These are phyloP conservation scores for Pangasianodon gigas DNA, from an alignment of 2,113 vertebrate genomes.

Conservation along the genomic window DNA sequence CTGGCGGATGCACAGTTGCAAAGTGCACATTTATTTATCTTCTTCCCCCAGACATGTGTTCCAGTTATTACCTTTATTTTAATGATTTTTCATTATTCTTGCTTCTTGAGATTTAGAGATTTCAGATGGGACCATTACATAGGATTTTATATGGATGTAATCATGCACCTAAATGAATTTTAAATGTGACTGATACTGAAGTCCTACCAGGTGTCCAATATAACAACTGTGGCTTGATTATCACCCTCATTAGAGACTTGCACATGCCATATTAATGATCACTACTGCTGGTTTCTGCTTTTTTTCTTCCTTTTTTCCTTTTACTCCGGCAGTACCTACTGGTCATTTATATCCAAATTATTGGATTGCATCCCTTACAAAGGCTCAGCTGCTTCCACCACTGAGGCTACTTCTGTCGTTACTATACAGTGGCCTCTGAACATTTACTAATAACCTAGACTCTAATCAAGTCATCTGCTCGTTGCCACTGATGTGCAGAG, in stretches of 20 bases:
- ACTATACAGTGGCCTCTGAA: conserved; percentile 14
- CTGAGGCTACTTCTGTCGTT: conserved; percentile 8
- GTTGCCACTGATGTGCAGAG: conserved; percentile 20
- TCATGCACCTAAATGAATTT: conserved; percentile 58
- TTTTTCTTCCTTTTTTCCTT: background rate
- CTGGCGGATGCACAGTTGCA: conserved; percentile 57
- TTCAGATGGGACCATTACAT: conserved; percentile 58
- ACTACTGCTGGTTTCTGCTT: conserved; percentile 27
- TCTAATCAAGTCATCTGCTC: conserved; percentile 35
- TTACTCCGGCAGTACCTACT: conserved; percentile 19
- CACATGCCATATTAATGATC: conserved; percentile 48
- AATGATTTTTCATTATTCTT: conserved; percentile 45
- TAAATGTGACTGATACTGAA: conserved; percentile 59
- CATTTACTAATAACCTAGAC: conserved; percentile 33
- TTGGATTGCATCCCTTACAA: conserved; percentile 4
- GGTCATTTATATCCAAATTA: conserved; percentile 14
- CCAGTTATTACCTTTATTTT: conserved; percentile 49
- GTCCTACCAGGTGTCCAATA: conserved; percentile 64
- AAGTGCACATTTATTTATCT: conserved; percentile 57
- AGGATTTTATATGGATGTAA: conserved; percentile 50
- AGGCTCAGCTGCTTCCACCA: background rate
- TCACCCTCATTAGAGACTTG: conserved; percentile 48
- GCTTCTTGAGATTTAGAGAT: conserved; percentile 56
- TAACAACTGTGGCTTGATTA: conserved; percentile 47
- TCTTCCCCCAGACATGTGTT: conserved; percentile 42